Conservation (phyloP, 2,888 invertebrate genomes). For the Himalopsyche anomala region DNA sequence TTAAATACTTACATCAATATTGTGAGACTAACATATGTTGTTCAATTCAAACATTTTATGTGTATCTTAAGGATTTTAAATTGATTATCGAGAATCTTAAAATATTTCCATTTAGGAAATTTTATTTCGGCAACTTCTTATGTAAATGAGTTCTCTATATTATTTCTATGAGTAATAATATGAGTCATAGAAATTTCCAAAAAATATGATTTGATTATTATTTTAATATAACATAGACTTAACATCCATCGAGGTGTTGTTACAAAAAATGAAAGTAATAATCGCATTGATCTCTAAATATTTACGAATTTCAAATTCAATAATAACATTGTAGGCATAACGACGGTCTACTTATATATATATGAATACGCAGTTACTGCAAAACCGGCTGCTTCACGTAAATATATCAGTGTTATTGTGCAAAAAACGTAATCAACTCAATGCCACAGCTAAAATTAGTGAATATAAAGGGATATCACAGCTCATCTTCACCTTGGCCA, state of each 20-base stretch:
- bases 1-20: too few relatives aligned
- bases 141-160: slow-evolving; percentile 7
- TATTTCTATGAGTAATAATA: background rate
- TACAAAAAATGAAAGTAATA: background rate
- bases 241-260: background rate
- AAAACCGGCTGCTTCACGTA: slow-evolving; percentile 5
- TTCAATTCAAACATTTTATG: too few relatives aligned
- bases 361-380: slow-evolving; percentile 8
- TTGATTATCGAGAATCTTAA: too few relatives aligned
- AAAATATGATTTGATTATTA: slow-evolving; percentile 3
- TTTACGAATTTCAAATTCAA: background rate
- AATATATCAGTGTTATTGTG: slow-evolving; percentile 24
- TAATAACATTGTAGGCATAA: slow-evolving; percentile 26
- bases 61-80: too few relatives aligned
- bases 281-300: background rate
- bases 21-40: too few relatives aligned
- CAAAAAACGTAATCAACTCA: background rate
- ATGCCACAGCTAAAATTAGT: slow-evolving; percentile 20
- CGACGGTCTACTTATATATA: background rate
- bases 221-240: background rate
- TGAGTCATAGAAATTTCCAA: slow-evolving; percentile 26
- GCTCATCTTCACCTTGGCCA: slow-evolving; percentile 29
- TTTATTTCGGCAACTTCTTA: background rate
- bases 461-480: background rate
- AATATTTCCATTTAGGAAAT: background rate